Evolutionary conservation across 2,113 vertebrate species (phyloP).

Genomic region (Calypte anna): DNA sequence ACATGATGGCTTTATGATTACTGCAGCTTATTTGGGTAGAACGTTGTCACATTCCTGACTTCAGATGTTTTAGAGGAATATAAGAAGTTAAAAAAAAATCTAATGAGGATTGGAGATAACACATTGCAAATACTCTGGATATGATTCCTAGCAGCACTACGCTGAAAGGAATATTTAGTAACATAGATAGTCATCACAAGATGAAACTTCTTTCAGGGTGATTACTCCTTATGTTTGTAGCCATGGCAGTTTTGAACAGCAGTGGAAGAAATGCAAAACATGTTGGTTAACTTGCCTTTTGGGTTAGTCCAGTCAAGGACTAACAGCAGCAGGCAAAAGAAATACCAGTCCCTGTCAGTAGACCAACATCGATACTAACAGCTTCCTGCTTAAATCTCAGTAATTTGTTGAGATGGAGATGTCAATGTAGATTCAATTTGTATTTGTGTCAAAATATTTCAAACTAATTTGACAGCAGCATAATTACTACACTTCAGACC

Average conservation of each 20-base stretch:
- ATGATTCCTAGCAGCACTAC: neutral
- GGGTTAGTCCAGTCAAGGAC: neutral
- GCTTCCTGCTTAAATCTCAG: neutral
- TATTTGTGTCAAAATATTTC: conserved; percentile 44
- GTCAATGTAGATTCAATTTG: conserved; percentile 1
- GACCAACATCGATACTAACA: neutral
- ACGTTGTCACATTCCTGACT: neutral
- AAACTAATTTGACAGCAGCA: conserved; percentile 12
- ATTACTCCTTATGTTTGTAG: neutral
- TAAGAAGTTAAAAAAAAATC: neutral
- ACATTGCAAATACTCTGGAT: neutral
- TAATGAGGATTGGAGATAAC: neutral
- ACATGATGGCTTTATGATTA: neutral
- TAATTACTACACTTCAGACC: neutral
- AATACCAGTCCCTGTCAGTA: neutral
- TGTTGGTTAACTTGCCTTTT: neutral
- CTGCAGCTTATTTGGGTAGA: neutral
- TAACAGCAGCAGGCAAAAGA: neutral
- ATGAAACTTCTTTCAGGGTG: neutral
- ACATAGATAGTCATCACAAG: neutral
- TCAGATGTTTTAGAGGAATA: neutral
- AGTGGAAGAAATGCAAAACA: conserved; percentile 14
- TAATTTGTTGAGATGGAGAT: neutral
- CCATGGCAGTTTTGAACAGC: neutral
- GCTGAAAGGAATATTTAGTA: neutral